Conservation (phyloP, 2,888 invertebrate genomes). For the Pammene fasciana region DNA sequence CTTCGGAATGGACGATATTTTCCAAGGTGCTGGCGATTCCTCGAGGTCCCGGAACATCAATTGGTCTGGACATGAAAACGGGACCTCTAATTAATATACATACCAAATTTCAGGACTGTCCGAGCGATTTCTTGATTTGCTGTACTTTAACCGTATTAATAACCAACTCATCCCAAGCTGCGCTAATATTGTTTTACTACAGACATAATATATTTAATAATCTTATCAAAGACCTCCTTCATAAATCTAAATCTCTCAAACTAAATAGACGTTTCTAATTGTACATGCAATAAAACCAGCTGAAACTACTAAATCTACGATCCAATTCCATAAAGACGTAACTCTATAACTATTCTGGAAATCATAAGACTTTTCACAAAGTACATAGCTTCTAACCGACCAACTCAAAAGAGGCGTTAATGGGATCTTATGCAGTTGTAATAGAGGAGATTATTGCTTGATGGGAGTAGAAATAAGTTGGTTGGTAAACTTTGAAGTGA, state of each 20-base stretch:
- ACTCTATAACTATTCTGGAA: not conserved
- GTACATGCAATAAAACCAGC: slow-evolving; percentile 17
- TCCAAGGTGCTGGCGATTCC: too few species aligned
- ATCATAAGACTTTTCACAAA: slow-evolving; percentile 2
- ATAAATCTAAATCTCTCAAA: slow-evolving; percentile 23
- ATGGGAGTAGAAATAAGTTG: not conserved
- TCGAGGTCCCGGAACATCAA: too few species aligned
- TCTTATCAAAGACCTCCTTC: slow-evolving; percentile 1
- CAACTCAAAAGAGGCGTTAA: not conserved
- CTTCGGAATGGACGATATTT: too few species aligned
- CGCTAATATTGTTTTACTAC: not conserved
- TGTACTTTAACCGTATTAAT: too few species aligned
- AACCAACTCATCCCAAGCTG: too few species aligned
- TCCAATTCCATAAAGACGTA: not conserved
- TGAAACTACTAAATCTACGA: slow-evolving; percentile 3
- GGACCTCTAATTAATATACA: too few species aligned
- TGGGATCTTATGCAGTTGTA: not conserved
- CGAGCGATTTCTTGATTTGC: too few species aligned
- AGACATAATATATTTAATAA: not conserved
- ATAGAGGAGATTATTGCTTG: not conserved
- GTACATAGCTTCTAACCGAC: not conserved
- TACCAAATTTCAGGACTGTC: too few species aligned
- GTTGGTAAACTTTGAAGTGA: slow-evolving; percentile 12
- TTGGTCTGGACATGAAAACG: too few species aligned
- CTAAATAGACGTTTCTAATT: slow-evolving; percentile 27